Base-by-base conservation (phyloP, 2,888 invertebrate genomes). In the Horisme vitalbata region DNA sequence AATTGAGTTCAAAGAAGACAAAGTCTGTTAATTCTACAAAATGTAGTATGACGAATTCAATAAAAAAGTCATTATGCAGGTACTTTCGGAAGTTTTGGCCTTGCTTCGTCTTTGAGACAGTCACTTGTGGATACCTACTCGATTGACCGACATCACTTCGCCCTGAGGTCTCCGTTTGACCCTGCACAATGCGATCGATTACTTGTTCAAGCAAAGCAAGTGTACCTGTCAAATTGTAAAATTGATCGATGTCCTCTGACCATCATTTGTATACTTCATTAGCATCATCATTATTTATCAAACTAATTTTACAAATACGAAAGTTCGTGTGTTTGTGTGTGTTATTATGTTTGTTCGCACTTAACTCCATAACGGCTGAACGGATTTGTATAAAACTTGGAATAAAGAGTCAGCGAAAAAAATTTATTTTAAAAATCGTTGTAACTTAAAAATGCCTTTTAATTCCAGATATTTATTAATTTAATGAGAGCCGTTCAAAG, bases 21-120 rank as follows among this genome's bases (percentile, higher is more conserved):
- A 13, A 10, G 26, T 4, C 13, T 34, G 14, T 53, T 54, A 30
- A 12, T 28, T 11, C 50, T 45, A 30, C 38, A 51, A 53, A 53
- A 47, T 55, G 43, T 41, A 41, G 45, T 47, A 59, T 66, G 60
- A 67, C 67, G 55, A 75, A 75, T 75, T 57, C 68, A 68, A 64
- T 63, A 61, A 68, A 71, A 71, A 75, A 70, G 61, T 69, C 70
- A 65, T 69, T 75, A 68, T 41, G 58, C 63, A 66, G 68, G 70
- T 68, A 71, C 73, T 77, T 75, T 71, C 59, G 63, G 71, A 67
- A 57, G 52, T 49, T 47, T 55, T 65, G 71, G 69, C 79, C 79
- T 79, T 77, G 76, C 59, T 41, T 57, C 74, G 70, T 71, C 73
- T 73, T 64, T 70, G 68, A 59, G 53, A 46, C 67, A 51, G 52